These are phyloP conservation scores for Synergus gifuensis DNA, from an alignment of 2,888 invertebrate species.

Conservation along the genomic window DNA sequence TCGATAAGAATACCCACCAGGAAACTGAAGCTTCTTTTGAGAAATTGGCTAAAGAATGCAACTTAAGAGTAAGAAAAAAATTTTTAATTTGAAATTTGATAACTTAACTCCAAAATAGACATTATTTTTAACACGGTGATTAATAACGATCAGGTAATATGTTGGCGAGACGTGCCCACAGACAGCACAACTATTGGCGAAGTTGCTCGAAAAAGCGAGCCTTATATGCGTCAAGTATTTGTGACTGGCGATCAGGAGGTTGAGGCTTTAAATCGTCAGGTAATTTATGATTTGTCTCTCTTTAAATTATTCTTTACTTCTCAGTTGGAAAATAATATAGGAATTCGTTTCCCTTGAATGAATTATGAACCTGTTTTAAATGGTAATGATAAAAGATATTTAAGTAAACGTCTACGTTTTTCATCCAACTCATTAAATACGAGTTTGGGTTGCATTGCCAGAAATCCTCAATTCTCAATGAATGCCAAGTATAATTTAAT, in stretches of 20 bases:
- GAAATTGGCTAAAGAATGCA: constrained; percentile 88
- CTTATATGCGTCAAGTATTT: constrained; percentile 97
- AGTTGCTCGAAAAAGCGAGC: constrained; percentile 96
- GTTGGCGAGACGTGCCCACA: constrained; percentile 97
- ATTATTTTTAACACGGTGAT: constrained; percentile 21
- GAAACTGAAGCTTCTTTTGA: constrained; percentile 90
- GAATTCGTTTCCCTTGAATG: neutral
- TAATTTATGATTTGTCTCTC: constrained; percentile 72
- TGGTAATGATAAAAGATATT: neutral
- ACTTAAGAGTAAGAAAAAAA: constrained; percentile 80
- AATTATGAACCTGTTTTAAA: neutral
- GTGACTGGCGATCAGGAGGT: constrained; percentile 84
- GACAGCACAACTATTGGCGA: constrained; percentile 91
- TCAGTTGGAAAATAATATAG: neutral
- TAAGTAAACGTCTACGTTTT: neutral
- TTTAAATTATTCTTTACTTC: neutral
- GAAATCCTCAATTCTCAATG: neutral
- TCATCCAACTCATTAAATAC: neutral
- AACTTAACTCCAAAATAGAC: neutral
- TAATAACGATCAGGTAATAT: constrained; percentile 82
- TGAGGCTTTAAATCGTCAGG: constrained; percentile 83
- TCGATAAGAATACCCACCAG: constrained; percentile 90
- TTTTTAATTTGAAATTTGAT: neutral
- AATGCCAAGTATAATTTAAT: constrained; percentile 21
- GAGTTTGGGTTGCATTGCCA: neutral